Evolutionary conservation across 2,113 vertebrate species (phyloP), one percentile per base, ranked within the genome.

Genomic region (Podarcis cretensis): DNA sequence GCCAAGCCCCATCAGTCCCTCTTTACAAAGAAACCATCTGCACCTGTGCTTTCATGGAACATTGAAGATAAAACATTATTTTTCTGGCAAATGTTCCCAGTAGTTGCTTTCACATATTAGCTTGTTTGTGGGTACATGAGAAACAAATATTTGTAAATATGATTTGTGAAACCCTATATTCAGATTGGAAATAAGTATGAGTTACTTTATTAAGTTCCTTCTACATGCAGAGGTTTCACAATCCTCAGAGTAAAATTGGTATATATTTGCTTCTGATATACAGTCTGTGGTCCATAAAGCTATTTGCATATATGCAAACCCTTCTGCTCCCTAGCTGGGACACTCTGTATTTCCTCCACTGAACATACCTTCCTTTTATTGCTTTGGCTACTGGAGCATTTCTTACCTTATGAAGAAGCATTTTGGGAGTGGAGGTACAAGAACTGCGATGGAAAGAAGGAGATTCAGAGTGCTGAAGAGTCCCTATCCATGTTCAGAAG

Each of bases 81-180:
- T 95, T 93, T 81, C 89, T 86, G 90, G 91, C 90, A 94, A 91
- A 91, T 93, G 94, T 92, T 94, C 90, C 86, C 93, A 94, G 95
- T 94, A 95, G 94, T 95, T 95, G 93, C 92, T 94, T 94, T 95
- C 75, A 90, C 94, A 93, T 93, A 87, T 92, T 95, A 88, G 71
- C 76, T 71, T 93, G 94, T 94, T 96, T 90, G 87, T 94, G 91
- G 66, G 88, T 92, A 92, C 91, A 92, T 68, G 77, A 83, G 93
- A 92, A 94, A 92, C 37, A 0, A 0, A 91, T 94, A 92, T 94
- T 92, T 91, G 40, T 83, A 83, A 85, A 91, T 89, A 74, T 12
- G 27, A 75, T 35, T 14, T 91, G 4, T 83, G 66, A 90, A 92
- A 94, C 93, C 85, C 0, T 92, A 73, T 83, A 84, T 89, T 87